Percentiles rank a stretch among this genome's conserved stretches.
Conservation (phyloP, 2,113 vertebrate species). For the Scomber scombrus region DNA sequence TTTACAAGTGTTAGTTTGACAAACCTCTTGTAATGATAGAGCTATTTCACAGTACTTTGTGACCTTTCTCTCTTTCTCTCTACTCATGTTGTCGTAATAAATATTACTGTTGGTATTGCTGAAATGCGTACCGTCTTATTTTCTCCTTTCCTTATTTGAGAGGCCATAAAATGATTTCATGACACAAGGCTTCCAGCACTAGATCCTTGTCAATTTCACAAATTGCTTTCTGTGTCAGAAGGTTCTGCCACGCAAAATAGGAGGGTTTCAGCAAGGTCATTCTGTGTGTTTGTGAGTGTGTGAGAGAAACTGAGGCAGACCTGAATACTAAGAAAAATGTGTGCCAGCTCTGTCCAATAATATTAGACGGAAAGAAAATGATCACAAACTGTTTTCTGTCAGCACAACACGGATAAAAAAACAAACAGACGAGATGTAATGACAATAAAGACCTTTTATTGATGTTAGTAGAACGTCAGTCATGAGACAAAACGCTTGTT, state of each 20-base stretch:
- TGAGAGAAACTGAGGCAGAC: constrained; percentile 8
- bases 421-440: constrained; percentile 7
- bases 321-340: constrained; percentile 41
- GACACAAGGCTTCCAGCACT: constrained; percentile 53
- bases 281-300: constrained; percentile 40
- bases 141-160: constrained; percentile 71
- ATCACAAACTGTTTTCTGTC: constrained; percentile 23
- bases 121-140: constrained; percentile 92
- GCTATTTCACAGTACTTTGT: constrained; percentile 91
- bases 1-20: constrained; percentile 86
- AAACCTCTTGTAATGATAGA: constrained; percentile 91
- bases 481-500: constrained; percentile 26
- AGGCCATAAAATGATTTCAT: constrained; percentile 43
- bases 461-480: constrained; percentile 14
- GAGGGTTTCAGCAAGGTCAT: constrained; percentile 40
- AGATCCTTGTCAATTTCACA: constrained; percentile 90
- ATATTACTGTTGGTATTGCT: constrained; percentile 97
- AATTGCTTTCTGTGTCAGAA: constrained; percentile 78
- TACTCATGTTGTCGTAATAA: constrained; percentile 98
- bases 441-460: constrained; percentile 27
- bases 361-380: constrained; percentile 31
- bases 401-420: constrained; percentile 7
- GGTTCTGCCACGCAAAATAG: constrained; percentile 56
- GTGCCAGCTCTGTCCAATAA: constrained; percentile 15
- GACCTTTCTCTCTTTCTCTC: constrained; percentile 87